Evolutionary conservation across 2,797 vertebrate species (phyloP).

Genomic region (Mastacembelus armatus): DNA sequence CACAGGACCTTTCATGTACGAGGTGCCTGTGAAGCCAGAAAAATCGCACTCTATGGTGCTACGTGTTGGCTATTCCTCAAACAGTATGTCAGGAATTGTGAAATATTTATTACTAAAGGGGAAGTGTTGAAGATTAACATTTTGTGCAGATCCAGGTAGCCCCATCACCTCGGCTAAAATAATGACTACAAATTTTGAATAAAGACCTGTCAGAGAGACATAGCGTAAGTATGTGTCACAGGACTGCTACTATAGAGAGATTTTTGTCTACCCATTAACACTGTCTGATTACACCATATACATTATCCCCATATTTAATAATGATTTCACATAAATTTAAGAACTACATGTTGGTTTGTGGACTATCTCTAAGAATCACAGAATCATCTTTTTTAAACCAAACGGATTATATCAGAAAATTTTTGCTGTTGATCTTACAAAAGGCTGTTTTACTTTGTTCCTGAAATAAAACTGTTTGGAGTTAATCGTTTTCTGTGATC

Average conservation of each 20-base stretch:
- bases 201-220: slow-evolving; percentile 42
- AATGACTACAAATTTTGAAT: slow-evolving; percentile 60
- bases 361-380: neutral
- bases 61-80: slow-evolving; percentile 57
- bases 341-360: neutral
- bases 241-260: slow-evolving; percentile 8
- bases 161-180: slow-evolving; percentile 42
- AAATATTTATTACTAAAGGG: slow-evolving; percentile 63
- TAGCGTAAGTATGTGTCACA: slow-evolving; percentile 32
- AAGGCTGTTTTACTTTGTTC: slow-evolving; percentile 7
- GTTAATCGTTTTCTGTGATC: slow-evolving; percentile 15
- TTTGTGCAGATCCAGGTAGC: slow-evolving; percentile 40
- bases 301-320: slow-evolving; percentile 7
- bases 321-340: slow-evolving; percentile 1
- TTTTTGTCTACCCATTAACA: neutral
- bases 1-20: slow-evolving; percentile 45
- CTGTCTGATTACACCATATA: neutral
- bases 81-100: slow-evolving; percentile 46
- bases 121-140: slow-evolving; percentile 56
- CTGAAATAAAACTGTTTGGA: slow-evolving; percentile 25
- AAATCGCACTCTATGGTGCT: slow-evolving; percentile 34
- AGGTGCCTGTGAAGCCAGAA: slow-evolving; percentile 48
- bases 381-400: slow-evolving; percentile 8
- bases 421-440: slow-evolving; percentile 11
- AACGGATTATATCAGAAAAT: slow-evolving; percentile 18